Evolutionary conservation across 2,113 vertebrate species (phyloP).

Genomic region (Rattus rattus): DNA sequence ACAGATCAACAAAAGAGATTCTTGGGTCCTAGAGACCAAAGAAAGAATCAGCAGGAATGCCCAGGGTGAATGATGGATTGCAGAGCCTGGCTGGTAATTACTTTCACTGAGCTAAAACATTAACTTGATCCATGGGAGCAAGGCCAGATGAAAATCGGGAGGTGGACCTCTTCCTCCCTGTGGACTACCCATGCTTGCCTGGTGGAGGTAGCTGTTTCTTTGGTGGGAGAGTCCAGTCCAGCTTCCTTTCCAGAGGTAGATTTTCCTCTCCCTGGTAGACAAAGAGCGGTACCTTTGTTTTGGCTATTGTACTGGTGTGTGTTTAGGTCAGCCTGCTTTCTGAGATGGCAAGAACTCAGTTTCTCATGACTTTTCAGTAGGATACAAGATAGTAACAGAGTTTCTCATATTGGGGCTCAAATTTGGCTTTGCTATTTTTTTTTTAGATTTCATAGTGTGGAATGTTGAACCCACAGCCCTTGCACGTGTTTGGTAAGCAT

Average conservation of each 20-base stretch:
- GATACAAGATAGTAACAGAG: background rate
- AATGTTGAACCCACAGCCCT: background rate
- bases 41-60: constrained; percentile 73
- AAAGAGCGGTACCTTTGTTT: constrained; percentile 12
- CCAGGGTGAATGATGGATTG: constrained; percentile 72
- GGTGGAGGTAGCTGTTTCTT: constrained; percentile 38
- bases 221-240: background rate
- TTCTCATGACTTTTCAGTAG: constrained; percentile 6
- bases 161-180: background rate
- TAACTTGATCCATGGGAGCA: constrained; percentile 60
- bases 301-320: background rate
- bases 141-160: constrained; percentile 60
- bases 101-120: constrained; percentile 74
- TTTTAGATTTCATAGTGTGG: background rate
- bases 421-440: background rate
- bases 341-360: background rate
- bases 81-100: constrained; percentile 74
- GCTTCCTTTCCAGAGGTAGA: constrained; percentile 27
- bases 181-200: background rate
- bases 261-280: background rate
- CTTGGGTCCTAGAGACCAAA: constrained; percentile 77
- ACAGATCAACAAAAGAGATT: constrained; percentile 77
- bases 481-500: background rate
- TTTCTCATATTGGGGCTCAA: background rate
- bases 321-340: constrained; percentile 19